These are phyloP conservation scores for Rhamphomyia laevipes DNA, from an alignment of 2,888 invertebrate genomes.

Conservation along the genomic window DNA sequence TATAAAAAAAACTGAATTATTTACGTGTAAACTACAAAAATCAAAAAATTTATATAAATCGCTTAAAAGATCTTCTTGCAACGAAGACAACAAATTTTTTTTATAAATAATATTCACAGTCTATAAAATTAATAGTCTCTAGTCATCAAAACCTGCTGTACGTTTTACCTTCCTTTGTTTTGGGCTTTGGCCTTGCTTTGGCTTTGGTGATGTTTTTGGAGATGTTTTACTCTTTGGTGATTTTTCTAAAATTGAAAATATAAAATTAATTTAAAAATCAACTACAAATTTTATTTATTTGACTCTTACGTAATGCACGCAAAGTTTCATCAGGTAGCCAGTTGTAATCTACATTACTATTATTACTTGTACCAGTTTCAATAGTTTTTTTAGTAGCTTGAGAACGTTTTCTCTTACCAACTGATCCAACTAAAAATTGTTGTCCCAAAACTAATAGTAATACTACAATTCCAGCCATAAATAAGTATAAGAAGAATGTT, in stretches of 20 bases:
- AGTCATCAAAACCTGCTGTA: slow-evolving; percentile 58
- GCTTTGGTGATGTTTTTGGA: slow-evolving; percentile 41
- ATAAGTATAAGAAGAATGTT: slow-evolving; percentile 95
- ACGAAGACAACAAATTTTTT: neutral
- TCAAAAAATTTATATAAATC: too few relatives aligned
- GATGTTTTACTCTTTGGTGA: slow-evolving; percentile 55
- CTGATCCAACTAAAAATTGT: slow-evolving; percentile 74
- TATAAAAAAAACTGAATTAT: too few relatives aligned
- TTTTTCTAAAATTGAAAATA: slow-evolving; percentile 49
- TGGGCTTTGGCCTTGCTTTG: slow-evolving; percentile 52
- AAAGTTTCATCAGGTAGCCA: slow-evolving; percentile 93
- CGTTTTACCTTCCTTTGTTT: slow-evolving; percentile 67
- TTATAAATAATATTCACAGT: neutral
- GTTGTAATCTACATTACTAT: slow-evolving; percentile 91
- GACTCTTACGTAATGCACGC: slow-evolving; percentile 65
- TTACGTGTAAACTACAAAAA: too few relatives aligned
- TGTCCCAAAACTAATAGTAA: slow-evolving; percentile 80
- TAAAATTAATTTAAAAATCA: neutral
- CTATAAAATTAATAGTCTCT: slow-evolving; percentile 18
- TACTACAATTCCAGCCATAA: slow-evolving; percentile 82
- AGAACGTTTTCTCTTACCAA: slow-evolving; percentile 52
- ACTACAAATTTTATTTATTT: neutral
- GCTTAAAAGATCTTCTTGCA: neutral
- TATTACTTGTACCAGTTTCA: slow-evolving; percentile 84
- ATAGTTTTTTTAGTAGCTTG: slow-evolving; percentile 49